Evolutionary conservation across 2,113 vertebrate species (phyloP).

Genomic region (Podocnemis expansa): DNA sequence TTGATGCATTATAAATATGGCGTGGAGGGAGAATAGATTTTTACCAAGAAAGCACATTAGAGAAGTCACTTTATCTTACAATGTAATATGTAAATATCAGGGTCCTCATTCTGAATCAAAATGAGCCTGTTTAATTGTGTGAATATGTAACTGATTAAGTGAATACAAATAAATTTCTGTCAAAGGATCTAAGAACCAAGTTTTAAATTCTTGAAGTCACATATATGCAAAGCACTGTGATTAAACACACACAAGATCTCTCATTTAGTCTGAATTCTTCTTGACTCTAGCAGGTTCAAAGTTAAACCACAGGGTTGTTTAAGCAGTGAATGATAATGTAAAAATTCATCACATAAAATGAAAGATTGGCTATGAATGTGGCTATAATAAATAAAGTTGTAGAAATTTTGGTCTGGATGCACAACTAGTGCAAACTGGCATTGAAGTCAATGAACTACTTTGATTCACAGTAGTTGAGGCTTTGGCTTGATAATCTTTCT

Average conservation of each 20-base stretch:
- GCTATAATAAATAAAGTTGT: neutral
- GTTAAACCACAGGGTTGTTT: neutral
- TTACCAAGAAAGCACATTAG: neutral
- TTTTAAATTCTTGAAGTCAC: neutral
- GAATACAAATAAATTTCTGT: constrained; percentile 7
- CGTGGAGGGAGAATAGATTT: neutral
- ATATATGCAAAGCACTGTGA: neutral
- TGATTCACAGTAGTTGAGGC: neutral
- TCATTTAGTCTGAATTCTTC: neutral
- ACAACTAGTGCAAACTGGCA: neutral
- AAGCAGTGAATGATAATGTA: neutral
- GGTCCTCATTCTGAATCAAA: neutral
- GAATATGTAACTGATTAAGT: neutral
- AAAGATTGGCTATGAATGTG: neutral
- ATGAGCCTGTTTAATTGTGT: neutral
- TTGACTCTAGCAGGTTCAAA: neutral
- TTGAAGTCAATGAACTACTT: neutral
- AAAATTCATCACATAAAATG: neutral
- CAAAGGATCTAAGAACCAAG: neutral
- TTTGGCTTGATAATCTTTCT: neutral
- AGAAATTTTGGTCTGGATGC: neutral
- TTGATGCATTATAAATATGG: too few relatives aligned
- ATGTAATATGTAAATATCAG: neutral
- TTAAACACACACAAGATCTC: neutral
- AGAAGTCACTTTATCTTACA: neutral